These are phyloP conservation scores for Drosophila ananassae DNA, from an alignment of 1,140 invertebrate genomes.

Conservation along the genomic window DNA sequence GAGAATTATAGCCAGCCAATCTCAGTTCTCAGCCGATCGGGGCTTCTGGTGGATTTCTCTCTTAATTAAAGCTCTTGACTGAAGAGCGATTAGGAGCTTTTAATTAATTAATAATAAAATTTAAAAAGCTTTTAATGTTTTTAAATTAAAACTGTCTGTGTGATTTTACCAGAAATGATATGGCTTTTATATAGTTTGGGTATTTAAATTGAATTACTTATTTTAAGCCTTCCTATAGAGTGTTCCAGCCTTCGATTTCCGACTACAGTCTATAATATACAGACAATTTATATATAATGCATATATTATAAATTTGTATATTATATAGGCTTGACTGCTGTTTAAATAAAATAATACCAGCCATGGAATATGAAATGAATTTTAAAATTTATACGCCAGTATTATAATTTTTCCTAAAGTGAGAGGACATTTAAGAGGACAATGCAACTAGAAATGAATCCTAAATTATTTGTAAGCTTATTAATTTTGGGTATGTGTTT, in stretches of 20 bases:
- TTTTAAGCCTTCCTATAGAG: background rate
- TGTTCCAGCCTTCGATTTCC: background rate
- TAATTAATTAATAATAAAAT: background rate
- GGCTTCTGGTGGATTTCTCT: constrained; percentile 16
- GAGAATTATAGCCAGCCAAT: constrained; percentile 30
- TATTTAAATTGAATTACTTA: no score
- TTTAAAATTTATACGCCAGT: constrained; percentile 15
- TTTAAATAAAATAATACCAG: constrained; percentile 22
- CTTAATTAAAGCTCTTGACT: background rate
- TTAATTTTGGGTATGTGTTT: constrained; percentile 4
- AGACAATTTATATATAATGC: no score
- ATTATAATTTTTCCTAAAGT: constrained; percentile 17
- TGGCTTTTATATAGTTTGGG: no score
- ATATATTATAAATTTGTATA: background rate
- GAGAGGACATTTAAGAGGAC: background rate
- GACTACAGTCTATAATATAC: no score
- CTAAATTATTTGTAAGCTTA: background rate
- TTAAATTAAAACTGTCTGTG: background rate
- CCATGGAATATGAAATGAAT: background rate
- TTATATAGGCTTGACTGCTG: constrained; percentile 20
- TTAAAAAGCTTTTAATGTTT: background rate
- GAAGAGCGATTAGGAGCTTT: constrained; percentile 7
- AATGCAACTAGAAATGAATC: background rate
- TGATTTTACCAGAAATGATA: no score
- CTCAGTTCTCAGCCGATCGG: constrained; percentile 11